Evolutionary conservation across 2,113 vertebrate genomes (phyloP), one percentile per base, ranked within the genome.

Genomic region (Gallinago paraguaiae): DNA sequence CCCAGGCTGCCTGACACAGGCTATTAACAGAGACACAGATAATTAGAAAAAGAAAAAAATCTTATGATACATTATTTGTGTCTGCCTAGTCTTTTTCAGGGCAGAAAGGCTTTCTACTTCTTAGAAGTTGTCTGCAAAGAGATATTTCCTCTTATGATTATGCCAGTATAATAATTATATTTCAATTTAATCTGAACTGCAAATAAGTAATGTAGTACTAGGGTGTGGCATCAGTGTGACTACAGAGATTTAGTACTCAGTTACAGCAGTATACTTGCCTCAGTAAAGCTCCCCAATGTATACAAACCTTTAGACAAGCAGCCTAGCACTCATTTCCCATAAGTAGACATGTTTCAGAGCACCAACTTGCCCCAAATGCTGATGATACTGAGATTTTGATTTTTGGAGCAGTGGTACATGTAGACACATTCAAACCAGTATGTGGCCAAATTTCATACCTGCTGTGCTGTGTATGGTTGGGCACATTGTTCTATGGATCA

Each of bases 391-490:
- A 35, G 53, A 51, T 53, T 0, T 71, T 67, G 53, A 30, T 63
- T 64, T 82, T 6, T 76, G 57, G 45, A 79, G 48, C 69, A n/a
- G 56, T 18, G 13, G 23, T 41, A 24, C 23, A 7, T 28, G 65
- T 64, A 54, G 83, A 27, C 11, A 37, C 23, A 7, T 46, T 63
- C n/a, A 33, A 41, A 67, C 60, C 51, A 68, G 48, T 33, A 27
- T 0, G 2, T 51, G 69, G 41, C 68, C 78, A 43, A 31, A 51
- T 89, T 86, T 84, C 56, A 17, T 35, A 22, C 24, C 13, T 0
- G 0, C 28, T 1, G 12, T 2, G 2, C 20, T 19, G 7, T 56
- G 30, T 33, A 9, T 7, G 17, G n/a, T 19, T 14, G 16, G 30
- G 33, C 61, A 27, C 48, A 33, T 65, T 70, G 41, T 51, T 80